Evolutionary conservation across 2,797 vertebrate genomes (phyloP), one percentile per base, ranked within the genome.

Genomic region (Toxotes lorentzi): DNA sequence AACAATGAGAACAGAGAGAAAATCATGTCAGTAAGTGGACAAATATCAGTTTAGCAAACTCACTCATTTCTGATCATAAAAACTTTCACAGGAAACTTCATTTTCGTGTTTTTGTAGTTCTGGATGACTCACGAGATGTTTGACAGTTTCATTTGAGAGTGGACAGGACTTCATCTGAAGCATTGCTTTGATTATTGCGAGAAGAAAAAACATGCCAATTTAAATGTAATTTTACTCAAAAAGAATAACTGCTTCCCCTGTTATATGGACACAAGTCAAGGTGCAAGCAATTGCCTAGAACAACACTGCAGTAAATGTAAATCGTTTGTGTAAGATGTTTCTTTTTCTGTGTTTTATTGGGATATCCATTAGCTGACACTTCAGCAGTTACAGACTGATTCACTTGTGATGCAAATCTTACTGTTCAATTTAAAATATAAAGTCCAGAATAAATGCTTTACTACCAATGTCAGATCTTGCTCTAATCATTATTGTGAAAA

Each of bases 91-190:
- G 79, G 79, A 85, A 89, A 76, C n/a, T 72, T 71, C 40, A 48
- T 79, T 73, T 73, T 41, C 0, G 40, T 58, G 43, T 73, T 79
- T 76, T 72, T 75, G 54, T 21, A 30, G 75, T 77, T 82, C 51
- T 72, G 71, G 67, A 78, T 60, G 45, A 76, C 65, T 58, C 45
- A 8, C 30, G 32, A 65, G 58, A 80, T 10, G n/a, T 80, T 59
- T 87, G 64, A 83, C 76, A 68, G 54, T 77, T 81, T 86, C 30
- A 81, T 81, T 71, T 70, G 71, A 76, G 73, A 82, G 65, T 43
- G 57, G 59, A 72, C 60, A 53, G 57, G 61, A 16, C 60, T 63
- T 73, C 32, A 72, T 75, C 67, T 73, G 38, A 75, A 79, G 41
- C 73, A 61, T 72, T 64, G 19, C 45, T 73, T 82, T 70, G 45